Evolutionary conservation across 1,140 invertebrate species (phyloP).

Genomic region (Euura saliciscinereae): DNA sequence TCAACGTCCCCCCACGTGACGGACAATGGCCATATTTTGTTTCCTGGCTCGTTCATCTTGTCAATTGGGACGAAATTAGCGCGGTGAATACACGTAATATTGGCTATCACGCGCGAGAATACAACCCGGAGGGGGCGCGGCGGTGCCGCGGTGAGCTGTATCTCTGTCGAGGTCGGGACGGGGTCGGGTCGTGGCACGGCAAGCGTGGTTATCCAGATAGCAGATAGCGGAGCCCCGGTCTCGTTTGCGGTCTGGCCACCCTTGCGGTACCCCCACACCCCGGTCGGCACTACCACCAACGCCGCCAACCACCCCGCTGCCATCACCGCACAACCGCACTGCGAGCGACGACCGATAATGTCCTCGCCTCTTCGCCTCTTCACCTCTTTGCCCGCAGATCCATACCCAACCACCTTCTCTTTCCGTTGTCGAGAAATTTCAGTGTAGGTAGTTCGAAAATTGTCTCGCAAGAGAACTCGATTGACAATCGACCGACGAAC

Average conservation of each 20-base stretch:
- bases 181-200: slow-evolving; percentile 9
- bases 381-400: too few relatives aligned
- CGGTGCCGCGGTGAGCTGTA: slow-evolving; percentile 16
- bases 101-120: slow-evolving; percentile 6
- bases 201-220: slow-evolving; percentile 58
- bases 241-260: slow-evolving; percentile 56
- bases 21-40: slow-evolving; percentile 4
- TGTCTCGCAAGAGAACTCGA: too few relatives aligned
- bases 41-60: slow-evolving; percentile 5
- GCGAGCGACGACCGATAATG: slow-evolving; percentile 12
- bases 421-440: too few relatives aligned
- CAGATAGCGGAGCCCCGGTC: slow-evolving; percentile 55
- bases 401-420: too few relatives aligned
- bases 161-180: slow-evolving; percentile 13
- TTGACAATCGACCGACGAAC: too few relatives aligned
- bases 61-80: slow-evolving; percentile 5
- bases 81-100: slow-evolving; percentile 4
- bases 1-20: neutral
- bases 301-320: neutral
- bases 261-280: slow-evolving; percentile 40
- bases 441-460: too few relatives aligned
- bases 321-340: neutral
- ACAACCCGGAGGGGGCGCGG: neutral
- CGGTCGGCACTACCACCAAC: neutral
- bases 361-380: slow-evolving; percentile 19